Percentiles rank a stretch among this genome's conserved stretches.
These are phyloP conservation scores for Metalampra italica DNA, from an alignment of 2,888 invertebrate species.

Conservation along the genomic window DNA sequence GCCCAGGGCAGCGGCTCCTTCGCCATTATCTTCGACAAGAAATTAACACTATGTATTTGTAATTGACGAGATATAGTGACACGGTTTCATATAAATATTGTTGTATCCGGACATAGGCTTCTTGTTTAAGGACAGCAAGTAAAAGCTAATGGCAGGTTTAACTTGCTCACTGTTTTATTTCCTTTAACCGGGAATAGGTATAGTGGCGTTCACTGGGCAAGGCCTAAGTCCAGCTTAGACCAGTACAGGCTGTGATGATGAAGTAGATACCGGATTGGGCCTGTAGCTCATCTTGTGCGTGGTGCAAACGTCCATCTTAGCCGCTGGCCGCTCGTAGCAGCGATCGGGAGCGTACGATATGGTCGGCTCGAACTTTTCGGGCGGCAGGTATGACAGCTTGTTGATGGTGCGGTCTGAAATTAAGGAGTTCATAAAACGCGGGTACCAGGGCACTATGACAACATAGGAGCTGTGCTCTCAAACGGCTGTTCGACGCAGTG, in stretches of 20 bases:
- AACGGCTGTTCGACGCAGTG: conserved; percentile 59
- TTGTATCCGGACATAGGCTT: no score
- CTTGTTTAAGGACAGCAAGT: no score
- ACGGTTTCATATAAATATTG: not conserved
- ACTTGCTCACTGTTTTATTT: no score
- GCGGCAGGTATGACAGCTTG: conserved; percentile 80
- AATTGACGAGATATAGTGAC: not conserved
- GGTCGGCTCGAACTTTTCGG: conserved; percentile 56
- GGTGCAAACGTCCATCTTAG: conserved; percentile 74
- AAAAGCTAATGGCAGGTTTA: no score
- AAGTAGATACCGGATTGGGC: conserved; percentile 61
- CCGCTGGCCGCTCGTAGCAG: conserved; percentile 67
- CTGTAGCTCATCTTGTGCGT: conserved; percentile 78
- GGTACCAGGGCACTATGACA: no score
- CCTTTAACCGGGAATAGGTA: no score
- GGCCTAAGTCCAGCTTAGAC: no score
- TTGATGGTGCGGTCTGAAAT: conserved; percentile 79
- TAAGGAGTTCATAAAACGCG: no score
- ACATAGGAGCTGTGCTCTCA: conserved; percentile 48
- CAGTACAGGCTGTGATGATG: no score
- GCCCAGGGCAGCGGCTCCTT: conserved; percentile 66
- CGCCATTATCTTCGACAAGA: conserved; percentile 40
- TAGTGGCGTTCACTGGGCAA: no score
- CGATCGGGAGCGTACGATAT: conserved; percentile 70
- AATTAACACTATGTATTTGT: not conserved